Evolutionary conservation across 92 coral and sea anemone genomes (phyloP).

Genomic region (Paramuricea clavata): DNA sequence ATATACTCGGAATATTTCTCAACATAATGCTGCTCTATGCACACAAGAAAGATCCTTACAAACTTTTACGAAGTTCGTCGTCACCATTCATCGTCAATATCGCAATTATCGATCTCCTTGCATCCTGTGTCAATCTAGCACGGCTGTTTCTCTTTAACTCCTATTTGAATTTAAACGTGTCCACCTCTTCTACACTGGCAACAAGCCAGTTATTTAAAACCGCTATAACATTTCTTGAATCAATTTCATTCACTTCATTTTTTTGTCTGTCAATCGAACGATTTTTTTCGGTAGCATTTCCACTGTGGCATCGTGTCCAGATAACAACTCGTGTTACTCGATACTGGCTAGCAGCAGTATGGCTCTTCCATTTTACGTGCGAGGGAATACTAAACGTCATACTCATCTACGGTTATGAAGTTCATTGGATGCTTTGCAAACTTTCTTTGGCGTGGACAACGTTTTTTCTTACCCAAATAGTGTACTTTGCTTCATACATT

Average conservation of each 20-base stretch:
- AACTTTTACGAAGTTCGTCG: not conserved
- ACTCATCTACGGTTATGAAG: not conserved
- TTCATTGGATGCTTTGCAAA: too few relatives aligned
- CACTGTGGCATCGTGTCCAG: conserved; percentile 26
- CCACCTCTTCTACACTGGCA: not conserved
- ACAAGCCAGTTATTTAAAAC: not conserved
- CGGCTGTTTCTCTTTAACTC: too few relatives aligned
- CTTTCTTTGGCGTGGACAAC: not conserved
- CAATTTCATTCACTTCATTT: not conserved
- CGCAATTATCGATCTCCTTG: not conserved
- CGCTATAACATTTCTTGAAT: too few relatives aligned
- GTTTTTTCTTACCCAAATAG: not conserved
- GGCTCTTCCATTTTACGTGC: too few relatives aligned
- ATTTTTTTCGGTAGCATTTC: conserved; percentile 17
- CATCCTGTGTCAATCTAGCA: not conserved
- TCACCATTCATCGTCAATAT: conserved; percentile 2
- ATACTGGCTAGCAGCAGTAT: conserved; percentile 1
- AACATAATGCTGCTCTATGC: too few relatives aligned
- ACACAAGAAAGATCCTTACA: conserved; percentile 14
- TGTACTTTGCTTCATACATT: not conserved
- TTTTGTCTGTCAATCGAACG: conserved; percentile 13
- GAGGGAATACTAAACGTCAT: not conserved
- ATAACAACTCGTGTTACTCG: conserved; percentile 1
- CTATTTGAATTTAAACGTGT: too few relatives aligned
- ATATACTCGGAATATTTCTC: too few relatives aligned